phyloP scores from a whole-genome alignment of 2,888 invertebrate genomes.

The Diarsia dahlii region DNA sequence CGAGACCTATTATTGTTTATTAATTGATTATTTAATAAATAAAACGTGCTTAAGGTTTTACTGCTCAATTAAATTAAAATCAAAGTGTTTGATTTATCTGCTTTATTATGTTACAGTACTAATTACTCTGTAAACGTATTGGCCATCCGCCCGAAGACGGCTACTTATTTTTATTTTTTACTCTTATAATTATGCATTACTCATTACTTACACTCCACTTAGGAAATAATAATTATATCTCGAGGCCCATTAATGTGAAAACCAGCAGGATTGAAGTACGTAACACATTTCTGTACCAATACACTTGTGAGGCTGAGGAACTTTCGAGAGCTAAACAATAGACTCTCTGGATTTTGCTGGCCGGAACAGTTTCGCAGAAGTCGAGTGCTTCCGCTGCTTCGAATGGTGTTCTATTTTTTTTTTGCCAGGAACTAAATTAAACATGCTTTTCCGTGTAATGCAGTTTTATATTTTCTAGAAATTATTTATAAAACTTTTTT shows the following conservation, averaged over 20 bases:
- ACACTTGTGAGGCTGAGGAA: conserved; percentile 37
- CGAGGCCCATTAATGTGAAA: background rate
- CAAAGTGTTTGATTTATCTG: too few relatives aligned
- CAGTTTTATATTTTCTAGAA: background rate
- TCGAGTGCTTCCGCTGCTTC: conserved; percentile 41
- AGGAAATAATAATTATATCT: background rate
- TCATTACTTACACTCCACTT: too few relatives aligned
- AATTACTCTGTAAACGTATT: too few relatives aligned
- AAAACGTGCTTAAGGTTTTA: too few relatives aligned
- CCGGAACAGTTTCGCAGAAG: conserved; percentile 47
- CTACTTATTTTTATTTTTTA: too few relatives aligned
- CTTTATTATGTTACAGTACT: too few relatives aligned
- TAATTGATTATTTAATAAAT: too few relatives aligned
- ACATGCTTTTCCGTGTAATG: background rate
- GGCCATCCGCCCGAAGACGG: too few relatives aligned
- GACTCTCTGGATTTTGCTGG: conserved; percentile 36
- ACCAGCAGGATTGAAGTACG: conserved; percentile 9
- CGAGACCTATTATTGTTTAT: too few relatives aligned
- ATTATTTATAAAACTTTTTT: background rate
- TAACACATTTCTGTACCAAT: conserved; percentile 33
- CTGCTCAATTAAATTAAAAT: too few relatives aligned
- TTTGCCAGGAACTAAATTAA: conserved; percentile 1
- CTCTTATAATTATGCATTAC: too few relatives aligned
- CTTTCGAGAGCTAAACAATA: conserved; percentile 54
- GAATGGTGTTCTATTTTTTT: conserved; percentile 12